Conservation (phyloP, 2,797 vertebrate genomes). For the Microctenopoma stevenorrisi region DNA sequence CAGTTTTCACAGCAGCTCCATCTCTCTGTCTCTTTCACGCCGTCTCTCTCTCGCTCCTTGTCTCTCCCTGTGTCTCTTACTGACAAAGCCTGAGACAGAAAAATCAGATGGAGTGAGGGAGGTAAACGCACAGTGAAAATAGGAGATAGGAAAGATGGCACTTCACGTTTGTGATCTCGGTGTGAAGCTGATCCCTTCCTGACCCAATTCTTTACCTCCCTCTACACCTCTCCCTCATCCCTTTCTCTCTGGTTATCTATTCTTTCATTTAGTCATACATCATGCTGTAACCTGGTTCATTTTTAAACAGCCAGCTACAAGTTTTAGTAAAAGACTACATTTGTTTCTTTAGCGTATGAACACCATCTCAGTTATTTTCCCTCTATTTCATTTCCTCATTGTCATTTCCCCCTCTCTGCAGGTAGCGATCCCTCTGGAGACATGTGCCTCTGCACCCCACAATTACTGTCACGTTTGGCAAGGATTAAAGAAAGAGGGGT, state of each 20-base stretch:
- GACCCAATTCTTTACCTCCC: conserved; percentile 73
- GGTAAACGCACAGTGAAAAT: conserved; percentile 57
- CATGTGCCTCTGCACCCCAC: conserved; percentile 55
- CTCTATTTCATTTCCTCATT: conserved; percentile 32
- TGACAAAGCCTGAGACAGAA: conserved; percentile 36
- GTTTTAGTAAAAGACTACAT: background rate
- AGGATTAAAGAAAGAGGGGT: conserved; percentile 45
- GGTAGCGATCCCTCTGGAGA: conserved; percentile 61
- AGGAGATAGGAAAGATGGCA: conserved; percentile 45
- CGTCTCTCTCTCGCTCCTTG: conserved; percentile 26
- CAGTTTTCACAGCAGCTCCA: background rate
- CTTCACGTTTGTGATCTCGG: conserved; percentile 60
- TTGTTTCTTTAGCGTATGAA: conserved; percentile 28
- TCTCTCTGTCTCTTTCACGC: conserved; percentile 47
- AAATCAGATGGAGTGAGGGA: conserved; percentile 52
- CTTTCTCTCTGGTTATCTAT: conserved; percentile 21
- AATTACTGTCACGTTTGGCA: conserved; percentile 65
- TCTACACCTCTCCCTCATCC: conserved; percentile 42
- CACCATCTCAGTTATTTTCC: background rate
- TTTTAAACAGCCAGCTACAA: conserved; percentile 8
- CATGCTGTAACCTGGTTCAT: conserved; percentile 2
- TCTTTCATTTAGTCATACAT: conserved; percentile 10
- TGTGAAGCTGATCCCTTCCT: conserved; percentile 74
- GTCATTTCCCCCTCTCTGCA: conserved; percentile 51
- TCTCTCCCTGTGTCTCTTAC: conserved; percentile 1